Conservation (phyloP, 2,888 invertebrate species). For the Cepaea hortensis region DNA sequence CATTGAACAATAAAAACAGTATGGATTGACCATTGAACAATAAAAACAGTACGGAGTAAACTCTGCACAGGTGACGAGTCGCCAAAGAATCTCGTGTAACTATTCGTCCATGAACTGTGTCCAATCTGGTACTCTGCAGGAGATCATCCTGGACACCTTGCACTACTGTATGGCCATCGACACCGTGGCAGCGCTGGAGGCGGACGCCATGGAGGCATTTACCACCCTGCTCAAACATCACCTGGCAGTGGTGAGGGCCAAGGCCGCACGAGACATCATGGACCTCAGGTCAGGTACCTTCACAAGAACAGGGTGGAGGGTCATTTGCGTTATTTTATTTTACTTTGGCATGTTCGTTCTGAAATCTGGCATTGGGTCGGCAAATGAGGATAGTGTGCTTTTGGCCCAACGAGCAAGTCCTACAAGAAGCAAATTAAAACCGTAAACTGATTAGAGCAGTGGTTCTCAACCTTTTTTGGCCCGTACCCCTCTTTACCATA, state of each 20-base stretch:
- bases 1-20: too few species aligned
- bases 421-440: too few species aligned
- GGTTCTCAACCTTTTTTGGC: too few species aligned
- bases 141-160: conserved; percentile 75
- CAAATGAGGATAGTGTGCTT: too few species aligned
- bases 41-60: too few species aligned
- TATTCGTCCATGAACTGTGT: background rate
- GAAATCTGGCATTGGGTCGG: background rate
- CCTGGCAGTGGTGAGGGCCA: conserved; percentile 68
- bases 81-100: too few species aligned
- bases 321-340: background rate
- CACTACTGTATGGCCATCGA: conserved; percentile 75
- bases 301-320: background rate
- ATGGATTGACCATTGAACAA: too few species aligned
- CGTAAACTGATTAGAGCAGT: too few species aligned
- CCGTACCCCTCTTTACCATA: too few species aligned
- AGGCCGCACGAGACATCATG: conserved; percentile 76
- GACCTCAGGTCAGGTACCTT: conserved; percentile 70
- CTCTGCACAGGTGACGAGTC: too few species aligned
- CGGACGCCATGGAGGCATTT: conserved; percentile 72
- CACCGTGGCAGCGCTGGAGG: conserved; percentile 70
- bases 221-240: conserved; percentile 70
- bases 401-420: too few species aligned
- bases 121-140: conserved; percentile 56
- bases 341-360: background rate